These are phyloP conservation scores for Aphrophora alni DNA, from an alignment of 2,888 invertebrate genomes.

Conservation along the genomic window DNA sequence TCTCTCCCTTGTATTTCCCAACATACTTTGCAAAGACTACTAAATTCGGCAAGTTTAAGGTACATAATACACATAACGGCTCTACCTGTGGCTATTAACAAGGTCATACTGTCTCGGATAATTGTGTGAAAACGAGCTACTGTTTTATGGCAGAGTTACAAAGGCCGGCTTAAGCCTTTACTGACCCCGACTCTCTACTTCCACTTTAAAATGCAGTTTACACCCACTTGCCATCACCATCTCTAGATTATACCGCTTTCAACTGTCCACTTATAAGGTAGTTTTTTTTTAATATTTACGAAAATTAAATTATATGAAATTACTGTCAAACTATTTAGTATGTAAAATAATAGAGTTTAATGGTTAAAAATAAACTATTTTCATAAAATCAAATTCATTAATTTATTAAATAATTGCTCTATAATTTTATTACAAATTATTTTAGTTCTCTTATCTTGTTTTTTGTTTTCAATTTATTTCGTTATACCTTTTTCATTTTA, in stretches of 20 bases:
- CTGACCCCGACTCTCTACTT: no score
- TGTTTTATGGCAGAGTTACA: not conserved
- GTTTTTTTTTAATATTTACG: no score
- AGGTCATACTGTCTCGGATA: slow-evolving; percentile 8
- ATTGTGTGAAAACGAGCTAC: slow-evolving; percentile 30
- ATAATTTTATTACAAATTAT: no score
- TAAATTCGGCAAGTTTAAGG: not conserved
- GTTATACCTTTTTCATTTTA: no score
- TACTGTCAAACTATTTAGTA: no score
- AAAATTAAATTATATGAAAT: no score
- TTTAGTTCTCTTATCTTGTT: no score
- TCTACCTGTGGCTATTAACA: not conserved
- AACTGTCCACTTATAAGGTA: not conserved
- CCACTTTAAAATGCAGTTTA: slow-evolving; percentile 2
- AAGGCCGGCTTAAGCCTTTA: not conserved
- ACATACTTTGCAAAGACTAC: not conserved
- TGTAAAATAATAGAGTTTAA: no score
- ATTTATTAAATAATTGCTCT: no score
- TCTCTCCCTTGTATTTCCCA: not conserved
- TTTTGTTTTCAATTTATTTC: no score
- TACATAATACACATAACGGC: not conserved
- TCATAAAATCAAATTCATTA: no score
- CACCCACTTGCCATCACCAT: not conserved
- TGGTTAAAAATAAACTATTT: no score
- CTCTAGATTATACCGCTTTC: not conserved